Percentiles rank a stretch among this genome's conserved stretches.
These are phyloP conservation scores for Callionymus lyra DNA, from an alignment of 2,113 vertebrate species.

Conservation along the genomic window DNA sequence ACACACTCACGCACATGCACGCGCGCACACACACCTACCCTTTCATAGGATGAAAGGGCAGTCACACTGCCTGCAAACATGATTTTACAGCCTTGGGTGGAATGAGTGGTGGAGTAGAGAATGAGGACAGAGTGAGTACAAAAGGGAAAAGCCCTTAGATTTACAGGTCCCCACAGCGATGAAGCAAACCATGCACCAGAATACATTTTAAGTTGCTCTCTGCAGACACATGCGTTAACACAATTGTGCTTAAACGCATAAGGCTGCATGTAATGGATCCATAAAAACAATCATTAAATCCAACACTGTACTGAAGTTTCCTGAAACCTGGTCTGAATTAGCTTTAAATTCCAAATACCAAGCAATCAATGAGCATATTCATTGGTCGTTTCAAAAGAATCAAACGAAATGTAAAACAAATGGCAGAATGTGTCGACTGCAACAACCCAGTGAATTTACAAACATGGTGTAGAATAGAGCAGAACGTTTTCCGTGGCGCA, in stretches of 20 bases:
- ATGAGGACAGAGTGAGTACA: slow-evolving; percentile 52
- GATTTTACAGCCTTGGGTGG: slow-evolving; percentile 68
- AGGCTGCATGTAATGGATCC: too few relatives aligned
- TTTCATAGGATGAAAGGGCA: slow-evolving; percentile 67
- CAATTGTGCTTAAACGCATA: slow-evolving; percentile 15
- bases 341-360: too few relatives aligned
- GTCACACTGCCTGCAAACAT: slow-evolving; percentile 60
- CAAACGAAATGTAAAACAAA: too few relatives aligned
- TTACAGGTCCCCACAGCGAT: slow-evolving; percentile 52
- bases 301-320: too few relatives aligned
- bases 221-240: slow-evolving; percentile 1
- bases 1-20: slow-evolving; percentile 25
- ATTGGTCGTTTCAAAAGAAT: too few relatives aligned
- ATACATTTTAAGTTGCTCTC: slow-evolving; percentile 15
- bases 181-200: slow-evolving; percentile 37
- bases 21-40: slow-evolving; percentile 33
- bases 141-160: slow-evolving; percentile 56
- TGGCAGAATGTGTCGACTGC: too few relatives aligned
- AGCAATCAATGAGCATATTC: too few relatives aligned
- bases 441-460: too few relatives aligned
- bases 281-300: too few relatives aligned
- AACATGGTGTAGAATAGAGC: too few relatives aligned
- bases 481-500: slow-evolving; percentile 5
- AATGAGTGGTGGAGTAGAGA: slow-evolving; percentile 63
- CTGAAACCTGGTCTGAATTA: too few relatives aligned